Evolutionary conservation across 2,888 invertebrate genomes (phyloP), one percentile per base, ranked within the genome.

Genomic region (Andrena dorsata): DNA sequence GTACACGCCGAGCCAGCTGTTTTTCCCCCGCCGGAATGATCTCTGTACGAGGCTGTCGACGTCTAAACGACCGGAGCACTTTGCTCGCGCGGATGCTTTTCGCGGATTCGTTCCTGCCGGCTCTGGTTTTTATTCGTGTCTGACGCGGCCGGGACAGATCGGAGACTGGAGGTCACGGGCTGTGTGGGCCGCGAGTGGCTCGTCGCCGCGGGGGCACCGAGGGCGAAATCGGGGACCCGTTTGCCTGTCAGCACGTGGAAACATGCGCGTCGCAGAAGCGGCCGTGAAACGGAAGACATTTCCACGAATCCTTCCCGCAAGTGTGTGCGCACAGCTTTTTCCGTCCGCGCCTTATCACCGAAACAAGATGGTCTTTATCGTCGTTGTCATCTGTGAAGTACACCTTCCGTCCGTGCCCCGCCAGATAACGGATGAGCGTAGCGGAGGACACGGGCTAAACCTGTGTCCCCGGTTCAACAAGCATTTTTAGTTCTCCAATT

Each of bases 191-290:
- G 41, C n/a, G 32, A n/a, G 30, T 16, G 58, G 20, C 53, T 8
- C 6, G 30, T 51, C 69, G 41, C 65, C 60, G 63, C 56, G 47
- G 72, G 71, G 68, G 60, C 64, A 41, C 76, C 73, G 49, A 64
- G 63, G 75, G 65, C 82, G 70, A 51, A 53, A 66, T 70, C 76
- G 23, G 51, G 66, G 51, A 74, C 73, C 82, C 86, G 80, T 86
- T 87, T 80, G 76, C 30, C 83, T 87, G 87, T 87, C 87, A 86
- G 10, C 87, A 20, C 5, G 41, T 28, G 28, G 70, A 30, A 81
- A 83, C 85, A 86, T 85, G 80, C 86, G 83, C 69, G 75, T 80
- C 69, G 73, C 84, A 85, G 71, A 65, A 74, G 74, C 26, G 30
- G 51, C 68, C 75, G 35, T 32, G 76, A 30, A 76, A 77, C 80